Evolutionary conservation across 2,888 invertebrate species (phyloP).

Genomic region (Osmoderma eremita): DNA sequence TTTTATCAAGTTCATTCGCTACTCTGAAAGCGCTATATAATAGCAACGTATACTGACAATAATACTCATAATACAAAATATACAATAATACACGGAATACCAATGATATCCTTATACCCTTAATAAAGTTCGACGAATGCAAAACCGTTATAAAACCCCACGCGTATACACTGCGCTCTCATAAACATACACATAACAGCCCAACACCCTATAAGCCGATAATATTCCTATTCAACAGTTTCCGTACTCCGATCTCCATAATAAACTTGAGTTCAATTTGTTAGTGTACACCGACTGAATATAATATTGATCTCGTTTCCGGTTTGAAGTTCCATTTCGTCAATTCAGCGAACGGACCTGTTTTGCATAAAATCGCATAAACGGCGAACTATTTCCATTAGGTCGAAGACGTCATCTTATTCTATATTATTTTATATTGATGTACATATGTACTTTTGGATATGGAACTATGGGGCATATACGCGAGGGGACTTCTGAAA

Average conservation of each 20-base stretch:
- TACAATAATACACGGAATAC: too few species aligned
- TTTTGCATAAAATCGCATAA: too few species aligned
- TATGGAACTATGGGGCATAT: too few species aligned
- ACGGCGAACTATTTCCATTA: not conserved
- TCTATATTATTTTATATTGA: too few species aligned
- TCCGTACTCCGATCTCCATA: not conserved
- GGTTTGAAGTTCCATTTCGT: not conserved
- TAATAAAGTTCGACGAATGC: slow-evolving; percentile 14
- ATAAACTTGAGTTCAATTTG: slow-evolving; percentile 11
- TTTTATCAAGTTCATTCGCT: too few species aligned
- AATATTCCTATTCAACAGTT: slow-evolving; percentile 6
- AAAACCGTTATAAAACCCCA: slow-evolving; percentile 8
- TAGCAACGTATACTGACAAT: too few species aligned
- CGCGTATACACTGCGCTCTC: not conserved
- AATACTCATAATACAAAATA: too few species aligned
- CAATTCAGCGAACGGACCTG: too few species aligned
- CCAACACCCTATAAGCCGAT: slow-evolving; percentile 3
- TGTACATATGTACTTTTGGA: too few species aligned
- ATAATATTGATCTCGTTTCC: slow-evolving; percentile 4
- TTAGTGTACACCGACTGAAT: slow-evolving; percentile 3
- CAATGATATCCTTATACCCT: not conserved
- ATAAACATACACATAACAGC: not conserved
- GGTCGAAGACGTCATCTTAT: not conserved
- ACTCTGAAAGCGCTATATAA: too few species aligned
- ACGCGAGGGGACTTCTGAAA: slow-evolving; percentile 11